phyloP scores from a whole-genome alignment of 2,113 vertebrate species.

The Morone chrysops region DNA sequence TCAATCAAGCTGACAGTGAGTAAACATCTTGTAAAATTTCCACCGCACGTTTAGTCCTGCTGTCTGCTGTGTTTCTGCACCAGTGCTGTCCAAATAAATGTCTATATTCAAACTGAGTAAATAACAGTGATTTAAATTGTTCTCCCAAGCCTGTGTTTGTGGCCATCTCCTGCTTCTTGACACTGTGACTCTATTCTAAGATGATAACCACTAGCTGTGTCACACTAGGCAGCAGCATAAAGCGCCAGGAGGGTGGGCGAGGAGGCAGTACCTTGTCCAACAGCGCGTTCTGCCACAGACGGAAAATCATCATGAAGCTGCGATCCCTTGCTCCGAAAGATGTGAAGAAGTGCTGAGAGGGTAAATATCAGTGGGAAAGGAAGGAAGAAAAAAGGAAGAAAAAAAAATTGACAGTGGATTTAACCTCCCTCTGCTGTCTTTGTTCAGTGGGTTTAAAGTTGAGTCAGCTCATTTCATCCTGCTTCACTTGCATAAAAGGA shows the following conservation, averaged over 20 bases:
- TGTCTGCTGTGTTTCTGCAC: neutral
- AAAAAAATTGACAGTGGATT: constrained; percentile 26
- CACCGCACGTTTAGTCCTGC: neutral
- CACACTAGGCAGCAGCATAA: constrained; percentile 10
- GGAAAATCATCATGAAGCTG: constrained; percentile 93
- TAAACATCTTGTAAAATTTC: neutral
- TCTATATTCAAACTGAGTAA: constrained; percentile 27
- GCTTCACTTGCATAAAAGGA: constrained; percentile 28
- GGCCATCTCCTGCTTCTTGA: constrained; percentile 46
- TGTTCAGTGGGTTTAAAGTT: neutral
- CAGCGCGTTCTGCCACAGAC: constrained; percentile 93
- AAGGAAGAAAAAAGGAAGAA: neutral
- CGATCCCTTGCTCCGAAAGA: constrained; percentile 93
- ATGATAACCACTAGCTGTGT: constrained; percentile 44
- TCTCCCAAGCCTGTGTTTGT: constrained; percentile 27
- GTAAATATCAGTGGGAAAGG: constrained; percentile 21
- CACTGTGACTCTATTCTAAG: constrained; percentile 43
- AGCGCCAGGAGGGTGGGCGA: neutral
- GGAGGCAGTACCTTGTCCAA: constrained; percentile 88
- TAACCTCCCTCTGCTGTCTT: constrained; percentile 17
- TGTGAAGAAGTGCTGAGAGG: constrained; percentile 90
- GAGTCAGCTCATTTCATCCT: constrained; percentile 55
- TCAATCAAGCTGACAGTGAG: neutral
- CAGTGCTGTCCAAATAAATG: constrained; percentile 18
- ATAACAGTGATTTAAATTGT: constrained; percentile 54